Evolutionary conservation across 2,113 vertebrate genomes (phyloP).

Genomic region (Peucedramus taeniatus): DNA sequence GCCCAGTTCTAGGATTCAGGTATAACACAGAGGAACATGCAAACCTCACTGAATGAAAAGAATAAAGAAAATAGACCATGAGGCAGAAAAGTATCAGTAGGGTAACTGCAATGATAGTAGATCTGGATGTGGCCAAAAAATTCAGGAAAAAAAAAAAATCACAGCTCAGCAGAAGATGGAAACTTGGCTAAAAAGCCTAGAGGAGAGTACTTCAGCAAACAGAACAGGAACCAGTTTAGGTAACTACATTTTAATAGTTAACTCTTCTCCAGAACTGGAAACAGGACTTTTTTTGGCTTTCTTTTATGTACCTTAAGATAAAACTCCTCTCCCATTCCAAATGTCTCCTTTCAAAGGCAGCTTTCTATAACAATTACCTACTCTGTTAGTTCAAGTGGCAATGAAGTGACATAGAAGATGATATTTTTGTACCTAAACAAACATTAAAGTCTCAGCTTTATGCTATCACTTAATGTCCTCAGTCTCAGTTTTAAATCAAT

Average conservation of each 20-base stretch:
- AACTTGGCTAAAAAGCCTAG: neutral
- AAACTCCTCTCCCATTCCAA: neutral
- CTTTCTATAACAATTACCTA: neutral
- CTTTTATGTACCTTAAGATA: neutral
- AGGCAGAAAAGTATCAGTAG: neutral
- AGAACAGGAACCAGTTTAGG: neutral
- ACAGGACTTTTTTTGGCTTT: neutral
- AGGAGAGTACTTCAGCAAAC: neutral
- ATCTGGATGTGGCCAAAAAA: fast-evolving
- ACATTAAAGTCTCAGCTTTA: neutral
- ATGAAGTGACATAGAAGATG: neutral
- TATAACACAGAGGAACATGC: neutral
- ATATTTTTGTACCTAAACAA: neutral
- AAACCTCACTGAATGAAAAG: neutral
- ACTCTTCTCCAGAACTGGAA: neutral
- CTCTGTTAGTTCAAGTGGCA: neutral
- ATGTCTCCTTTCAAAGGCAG: neutral
- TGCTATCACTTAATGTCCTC: neutral
- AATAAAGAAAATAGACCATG: fast-evolving
- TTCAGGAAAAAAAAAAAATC: neutral
- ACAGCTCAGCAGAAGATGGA: neutral
- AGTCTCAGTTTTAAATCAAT: neutral
- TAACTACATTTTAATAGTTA: neutral
- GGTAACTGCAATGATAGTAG: neutral
- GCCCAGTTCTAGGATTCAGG: neutral